A percentile compares a stretch with the other conserved stretches of the same genome.
Evolutionary conservation across 1,140 invertebrate species (phyloP).

Genomic region (Augochlora pura): DNA sequence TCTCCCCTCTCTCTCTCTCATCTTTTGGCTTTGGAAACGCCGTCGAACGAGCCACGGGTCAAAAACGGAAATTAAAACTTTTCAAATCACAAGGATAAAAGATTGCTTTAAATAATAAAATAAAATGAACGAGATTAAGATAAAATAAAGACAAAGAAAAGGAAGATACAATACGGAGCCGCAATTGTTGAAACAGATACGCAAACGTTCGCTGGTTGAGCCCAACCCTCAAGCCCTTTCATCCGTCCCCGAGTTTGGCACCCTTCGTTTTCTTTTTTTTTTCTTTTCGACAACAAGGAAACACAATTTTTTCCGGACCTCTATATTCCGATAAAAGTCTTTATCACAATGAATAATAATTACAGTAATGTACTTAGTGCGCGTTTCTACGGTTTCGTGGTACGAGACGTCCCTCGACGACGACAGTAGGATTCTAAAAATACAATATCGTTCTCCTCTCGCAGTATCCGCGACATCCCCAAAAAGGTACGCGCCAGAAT

Average conservation of each 20-base stretch:
- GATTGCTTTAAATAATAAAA: neutral
- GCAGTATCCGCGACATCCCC: neutral
- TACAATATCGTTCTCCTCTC: slow-evolving; percentile 21
- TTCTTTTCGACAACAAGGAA: slow-evolving; percentile 28
- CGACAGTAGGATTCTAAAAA: slow-evolving; percentile 47
- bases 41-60: neutral
- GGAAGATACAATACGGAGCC: neutral
- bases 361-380: slow-evolving; percentile 33
- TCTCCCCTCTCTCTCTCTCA: neutral
- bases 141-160: neutral
- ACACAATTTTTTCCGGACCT: slow-evolving; percentile 8
- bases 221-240: no score
- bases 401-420: slow-evolving; percentile 14
- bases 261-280: slow-evolving; percentile 25
- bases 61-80: neutral
- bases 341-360: slow-evolving; percentile 48
- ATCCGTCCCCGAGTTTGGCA: slow-evolving; percentile 36
- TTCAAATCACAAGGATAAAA: neutral
- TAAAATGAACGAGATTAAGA: slow-evolving; percentile 8
- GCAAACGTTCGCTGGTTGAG: slow-evolving; percentile 10
- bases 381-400: slow-evolving; percentile 22
- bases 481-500: slow-evolving; percentile 23
- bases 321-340: slow-evolving; percentile 38
- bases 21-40: neutral
- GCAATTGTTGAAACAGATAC: neutral